Percentiles rank a stretch among this genome's conserved stretches.
phyloP scores from a whole-genome alignment of 2,888 invertebrate species.

The Elmis aenea region DNA sequence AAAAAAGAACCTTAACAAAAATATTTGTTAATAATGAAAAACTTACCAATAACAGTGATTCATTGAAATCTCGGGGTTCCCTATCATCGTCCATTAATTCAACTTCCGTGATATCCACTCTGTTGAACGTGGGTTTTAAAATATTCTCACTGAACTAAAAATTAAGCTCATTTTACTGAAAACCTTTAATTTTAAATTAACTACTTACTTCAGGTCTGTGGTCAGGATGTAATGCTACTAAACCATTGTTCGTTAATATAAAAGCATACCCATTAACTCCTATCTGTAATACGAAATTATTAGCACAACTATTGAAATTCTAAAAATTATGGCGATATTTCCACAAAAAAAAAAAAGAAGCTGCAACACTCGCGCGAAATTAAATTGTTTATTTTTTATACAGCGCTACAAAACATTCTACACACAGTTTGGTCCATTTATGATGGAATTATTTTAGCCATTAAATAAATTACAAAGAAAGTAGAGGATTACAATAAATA shows the following conservation, averaged over 20 bases:
- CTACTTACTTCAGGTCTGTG: constrained; percentile 77
- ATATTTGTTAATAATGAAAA: constrained; percentile 2
- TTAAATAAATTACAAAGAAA: too few species aligned
- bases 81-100: constrained; percentile 72
- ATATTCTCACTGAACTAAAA: constrained; percentile 69
- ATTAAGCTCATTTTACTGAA: too few species aligned
- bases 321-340: not conserved
- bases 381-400: too few species aligned
- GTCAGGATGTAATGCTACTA: constrained; percentile 90
- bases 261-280: constrained; percentile 94
- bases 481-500: too few species aligned
- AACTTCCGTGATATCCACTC: constrained; percentile 92
- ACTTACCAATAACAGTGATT: constrained; percentile 37
- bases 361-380: too few species aligned
- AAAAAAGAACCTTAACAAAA: not conserved
- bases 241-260: constrained; percentile 92
- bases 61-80: constrained; percentile 72
- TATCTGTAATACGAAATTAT: constrained; percentile 64
- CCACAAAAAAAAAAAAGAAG: too few species aligned
- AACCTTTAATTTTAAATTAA: constrained; percentile 32
- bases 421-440: too few species aligned
- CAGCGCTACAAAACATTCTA: too few species aligned
- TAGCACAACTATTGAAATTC: not conserved
- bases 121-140: constrained; percentile 92
- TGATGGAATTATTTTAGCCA: too few species aligned